These are phyloP conservation scores for Mastigias papua DNA, from an alignment of 30 jellyfish, hydroid and myxozoan genomes.

Conservation along the genomic window DNA sequence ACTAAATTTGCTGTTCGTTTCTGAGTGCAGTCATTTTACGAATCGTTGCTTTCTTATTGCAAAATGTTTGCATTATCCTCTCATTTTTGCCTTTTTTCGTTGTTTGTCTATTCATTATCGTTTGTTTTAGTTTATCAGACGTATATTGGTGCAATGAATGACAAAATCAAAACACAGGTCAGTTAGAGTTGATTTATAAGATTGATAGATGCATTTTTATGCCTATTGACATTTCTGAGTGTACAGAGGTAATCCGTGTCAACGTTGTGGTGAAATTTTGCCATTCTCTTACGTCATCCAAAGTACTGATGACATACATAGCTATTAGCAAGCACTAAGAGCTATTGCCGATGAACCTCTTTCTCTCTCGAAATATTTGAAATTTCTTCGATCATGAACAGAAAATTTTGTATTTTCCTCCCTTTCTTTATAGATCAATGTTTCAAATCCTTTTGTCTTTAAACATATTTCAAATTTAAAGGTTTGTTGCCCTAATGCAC, in stretches of 20 bases:
- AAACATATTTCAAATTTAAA: slow-evolving; percentile 95
- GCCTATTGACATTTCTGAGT: no score
- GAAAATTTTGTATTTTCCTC: not conserved
- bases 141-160: slow-evolving; percentile 99
- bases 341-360: no score
- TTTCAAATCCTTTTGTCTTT: slow-evolving; percentile 97
- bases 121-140: slow-evolving; percentile 91
- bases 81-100: not conserved
- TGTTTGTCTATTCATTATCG: not conserved
- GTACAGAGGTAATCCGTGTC: no score
- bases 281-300: no score
- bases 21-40: no score
- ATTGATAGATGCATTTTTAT: not conserved
- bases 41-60: no score
- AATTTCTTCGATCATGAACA: no score
- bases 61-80: not conserved
- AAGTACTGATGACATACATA: no score
- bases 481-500: slow-evolving; percentile 55
- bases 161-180: slow-evolving; percentile 89
- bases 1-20: no score
- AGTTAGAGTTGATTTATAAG: not conserved
- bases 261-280: no score
- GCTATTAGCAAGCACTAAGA: no score
- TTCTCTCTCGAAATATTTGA: no score
- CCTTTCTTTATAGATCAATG: slow-evolving; percentile 81